Evolutionary conservation across 2,797 vertebrate species (phyloP).

Genomic region (Sylvilagus floridanus): DNA sequence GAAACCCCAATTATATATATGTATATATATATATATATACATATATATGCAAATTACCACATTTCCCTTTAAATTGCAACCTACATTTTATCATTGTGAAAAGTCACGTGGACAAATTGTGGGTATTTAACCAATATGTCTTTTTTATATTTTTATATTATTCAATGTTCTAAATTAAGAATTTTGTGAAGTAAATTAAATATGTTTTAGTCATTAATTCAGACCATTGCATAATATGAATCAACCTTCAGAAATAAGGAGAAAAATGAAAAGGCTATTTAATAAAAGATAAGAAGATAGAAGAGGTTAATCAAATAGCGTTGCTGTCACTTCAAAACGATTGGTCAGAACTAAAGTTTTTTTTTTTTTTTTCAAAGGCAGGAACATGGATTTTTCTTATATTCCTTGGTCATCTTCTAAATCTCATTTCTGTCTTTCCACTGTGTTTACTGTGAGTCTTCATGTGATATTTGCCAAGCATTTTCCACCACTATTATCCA

Average conservation of each 20-base stretch:
- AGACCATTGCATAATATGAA: not conserved
- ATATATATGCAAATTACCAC: not conserved
- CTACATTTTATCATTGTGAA: not conserved
- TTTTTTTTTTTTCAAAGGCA: not conserved
- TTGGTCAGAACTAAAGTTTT: not conserved
- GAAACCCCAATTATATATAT: not conserved
- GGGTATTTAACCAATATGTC: not conserved
- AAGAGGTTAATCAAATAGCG: not conserved
- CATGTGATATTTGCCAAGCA: conserved; percentile 63
- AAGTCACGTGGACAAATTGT: not conserved
- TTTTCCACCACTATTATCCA: not conserved
- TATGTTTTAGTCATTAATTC: not conserved
- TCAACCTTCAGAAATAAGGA: not conserved
- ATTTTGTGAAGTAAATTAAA: not conserved
- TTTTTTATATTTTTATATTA: conserved; percentile 28
- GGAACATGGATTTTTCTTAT: not conserved
- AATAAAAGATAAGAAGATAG: not conserved
- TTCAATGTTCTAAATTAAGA: not conserved
- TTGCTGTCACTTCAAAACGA: not conserved
- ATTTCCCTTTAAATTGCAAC: not conserved
- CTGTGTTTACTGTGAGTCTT: not conserved
- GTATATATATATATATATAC: not conserved
- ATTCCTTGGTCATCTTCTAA: not conserved
- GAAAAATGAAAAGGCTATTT: not conserved
- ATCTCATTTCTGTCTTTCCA: not conserved